Base-by-base conservation (phyloP, 2,888 invertebrate genomes). In the Glaucopsyche alexis region DNA sequence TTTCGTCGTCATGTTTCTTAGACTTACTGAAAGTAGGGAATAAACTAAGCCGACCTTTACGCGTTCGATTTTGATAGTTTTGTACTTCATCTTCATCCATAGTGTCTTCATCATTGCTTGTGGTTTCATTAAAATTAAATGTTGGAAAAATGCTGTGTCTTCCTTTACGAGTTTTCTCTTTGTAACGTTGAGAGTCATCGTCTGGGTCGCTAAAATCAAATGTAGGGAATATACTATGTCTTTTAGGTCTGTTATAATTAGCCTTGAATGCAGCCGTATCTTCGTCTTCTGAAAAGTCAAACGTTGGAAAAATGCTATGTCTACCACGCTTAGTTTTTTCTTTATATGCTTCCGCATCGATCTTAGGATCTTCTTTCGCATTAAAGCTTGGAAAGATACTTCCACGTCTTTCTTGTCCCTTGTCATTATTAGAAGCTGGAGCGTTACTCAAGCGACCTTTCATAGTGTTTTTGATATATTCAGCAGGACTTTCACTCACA, bases 211-310 rank as follows among this genome's bases (percentile, higher is more conserved):
- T 89, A 72, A 91, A 90, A 78, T 91, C 91, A 75, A 91, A 91
- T 49, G 87, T 85, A 16, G 91, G 89, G 72, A 90, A 89, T 77
- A 90, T 89, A 72, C 90, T 90, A 73, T 89, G 88, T 76, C 90
- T 82, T 79, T 89, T 89, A 29, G 86, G 85, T 78, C 87, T 88
- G 50, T 88, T 82, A 75, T 87, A 86, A 79, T 86, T 86, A 19
- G 83, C 81, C 75, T 81, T 84, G 50, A 81, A 76, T 14, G 87
- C 81, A 55, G 84, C 83, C 38, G 80, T 78, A 76, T 91, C 90
- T 80, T 91, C 91, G 72, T 91, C 90, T 81, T 91, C 90, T 40
- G 88, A 87, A 77, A 91, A 91, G 77, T 92, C 90, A 67, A 90
- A 91, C 5, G 87, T 84, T 14, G 90, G 90, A 65, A 90, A 90